Conservation (phyloP, 2,113 vertebrate species). For the Carlito syrichta region DNA sequence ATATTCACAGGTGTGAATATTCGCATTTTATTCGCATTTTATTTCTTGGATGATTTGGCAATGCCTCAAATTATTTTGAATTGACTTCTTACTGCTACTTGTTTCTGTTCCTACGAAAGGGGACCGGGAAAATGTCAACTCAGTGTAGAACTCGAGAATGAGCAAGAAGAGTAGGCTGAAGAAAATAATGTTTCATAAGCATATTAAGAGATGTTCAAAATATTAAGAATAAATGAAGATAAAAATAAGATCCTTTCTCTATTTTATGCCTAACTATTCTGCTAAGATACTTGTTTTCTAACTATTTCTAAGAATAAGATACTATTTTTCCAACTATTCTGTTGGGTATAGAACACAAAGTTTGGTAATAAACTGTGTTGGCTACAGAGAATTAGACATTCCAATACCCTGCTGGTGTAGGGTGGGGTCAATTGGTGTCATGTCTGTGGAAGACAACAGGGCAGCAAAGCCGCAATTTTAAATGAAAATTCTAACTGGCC, state of each 20-base stretch:
- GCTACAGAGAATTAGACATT: background rate
- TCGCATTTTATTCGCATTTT: no score
- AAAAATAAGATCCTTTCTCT: background rate
- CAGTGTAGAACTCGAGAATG: background rate
- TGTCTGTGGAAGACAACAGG: background rate
- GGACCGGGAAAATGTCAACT: background rate
- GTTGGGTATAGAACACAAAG: background rate
- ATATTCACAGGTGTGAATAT: background rate
- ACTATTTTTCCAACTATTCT: background rate
- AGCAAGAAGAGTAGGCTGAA: background rate
- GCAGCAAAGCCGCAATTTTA: constrained; percentile 29
- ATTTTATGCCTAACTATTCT: no score
- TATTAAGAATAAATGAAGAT: background rate
- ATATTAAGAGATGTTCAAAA: background rate
- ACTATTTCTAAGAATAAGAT: no score
- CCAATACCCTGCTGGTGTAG: background rate
- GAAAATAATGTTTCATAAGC: background rate
- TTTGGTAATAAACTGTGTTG: background rate
- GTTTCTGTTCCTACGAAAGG: background rate
- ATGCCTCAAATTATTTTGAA: background rate
- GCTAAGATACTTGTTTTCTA: no score
- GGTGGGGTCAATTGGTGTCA: background rate
- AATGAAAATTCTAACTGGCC: background rate
- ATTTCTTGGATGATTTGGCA: background rate
- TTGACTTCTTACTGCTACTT: background rate